Base-by-base conservation (phyloP, 2,888 invertebrate species). In the Dryobota labecula region DNA sequence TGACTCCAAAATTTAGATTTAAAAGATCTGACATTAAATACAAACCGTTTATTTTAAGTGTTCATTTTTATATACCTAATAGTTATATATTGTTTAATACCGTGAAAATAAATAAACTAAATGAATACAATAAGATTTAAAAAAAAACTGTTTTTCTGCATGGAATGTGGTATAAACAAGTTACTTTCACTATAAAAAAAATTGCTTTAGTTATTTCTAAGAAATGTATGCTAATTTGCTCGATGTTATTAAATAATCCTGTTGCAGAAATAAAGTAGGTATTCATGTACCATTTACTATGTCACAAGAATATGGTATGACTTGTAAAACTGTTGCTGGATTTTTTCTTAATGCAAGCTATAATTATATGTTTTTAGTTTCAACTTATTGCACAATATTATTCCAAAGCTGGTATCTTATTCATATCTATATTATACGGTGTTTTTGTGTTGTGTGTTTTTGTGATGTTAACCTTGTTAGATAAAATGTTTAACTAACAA, bases 381-480 rank as follows among this genome's bases (percentile, higher is more conserved):
- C n/a, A 72, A 73, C 4, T 24, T 75, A 58, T 75, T 75, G 73
- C 78, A 53, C 62, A 78, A 75, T 24, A 78, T 63, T 75, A 30
- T 57, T 76, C 20, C 18, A 69, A 24, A 56, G n/a, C 1, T 33
- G 11, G 24, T 20, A 30, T 20, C 8, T 13, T 41, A 30, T 53
- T 53, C 24, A 18, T 41, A 27, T 49, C 15, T n/a, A 51, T 20
- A 41, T 20, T 24, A 27, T 18, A 36, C 18, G 9, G 1, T 6
- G 33, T 47, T 41, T 24, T 20, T 56, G 11, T n/a, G n/a, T n/a
- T n/a, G n/a, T n/a, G n/a, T n/a, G n/a, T n/a, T n/a, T n/a, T n/a
- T n/a, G n/a, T n/a, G n/a, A n/a, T n/a, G n/a, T n/a, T n/a, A n/a
- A n/a, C n/a, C n/a, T n/a, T n/a, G n/a, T n/a, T n/a, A n/a, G n/a